phyloP scores from a whole-genome alignment of 1,140 invertebrate genomes.

The Elysia chlorotica region DNA sequence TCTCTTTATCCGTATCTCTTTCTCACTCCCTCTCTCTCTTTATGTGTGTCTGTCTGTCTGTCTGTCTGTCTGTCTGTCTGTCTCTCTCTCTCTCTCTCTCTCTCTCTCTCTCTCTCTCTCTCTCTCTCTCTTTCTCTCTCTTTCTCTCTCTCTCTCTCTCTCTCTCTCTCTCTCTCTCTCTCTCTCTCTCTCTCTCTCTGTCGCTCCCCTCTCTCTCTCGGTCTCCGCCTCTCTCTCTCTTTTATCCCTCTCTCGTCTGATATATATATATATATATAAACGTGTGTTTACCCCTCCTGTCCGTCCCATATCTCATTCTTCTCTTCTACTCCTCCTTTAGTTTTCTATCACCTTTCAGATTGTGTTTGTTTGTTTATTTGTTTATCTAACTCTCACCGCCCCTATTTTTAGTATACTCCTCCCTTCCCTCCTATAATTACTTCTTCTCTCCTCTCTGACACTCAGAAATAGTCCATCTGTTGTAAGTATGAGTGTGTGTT shows the following conservation, averaged over 20 bases:
- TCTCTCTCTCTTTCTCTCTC: too few species aligned
- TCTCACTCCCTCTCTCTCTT: too few species aligned
- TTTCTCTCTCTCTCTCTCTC: not conserved
- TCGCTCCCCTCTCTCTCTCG: not conserved
- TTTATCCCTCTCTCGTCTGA: not conserved
- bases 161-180: constrained; percentile 1
- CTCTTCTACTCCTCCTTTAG: not conserved
- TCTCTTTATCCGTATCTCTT: not conserved
- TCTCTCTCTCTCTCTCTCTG: not conserved
- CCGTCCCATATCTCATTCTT: too few species aligned
- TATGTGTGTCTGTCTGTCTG: too few species aligned
- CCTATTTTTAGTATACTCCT: not conserved
- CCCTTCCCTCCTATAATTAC: too few species aligned
- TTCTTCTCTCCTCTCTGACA: too few species aligned
- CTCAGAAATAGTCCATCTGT: too few species aligned
- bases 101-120: too few species aligned
- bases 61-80: not conserved
- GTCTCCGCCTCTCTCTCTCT: not conserved
- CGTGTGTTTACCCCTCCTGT: too few species aligned
- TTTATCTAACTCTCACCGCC: not conserved
- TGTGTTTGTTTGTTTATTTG: not conserved
- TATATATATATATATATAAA: not conserved
- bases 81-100: too few species aligned
- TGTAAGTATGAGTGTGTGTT: too few species aligned
- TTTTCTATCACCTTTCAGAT: not conserved